These are phyloP conservation scores for Notodonta ziczac DNA, from an alignment of 2,888 invertebrate genomes.

Conservation along the genomic window DNA sequence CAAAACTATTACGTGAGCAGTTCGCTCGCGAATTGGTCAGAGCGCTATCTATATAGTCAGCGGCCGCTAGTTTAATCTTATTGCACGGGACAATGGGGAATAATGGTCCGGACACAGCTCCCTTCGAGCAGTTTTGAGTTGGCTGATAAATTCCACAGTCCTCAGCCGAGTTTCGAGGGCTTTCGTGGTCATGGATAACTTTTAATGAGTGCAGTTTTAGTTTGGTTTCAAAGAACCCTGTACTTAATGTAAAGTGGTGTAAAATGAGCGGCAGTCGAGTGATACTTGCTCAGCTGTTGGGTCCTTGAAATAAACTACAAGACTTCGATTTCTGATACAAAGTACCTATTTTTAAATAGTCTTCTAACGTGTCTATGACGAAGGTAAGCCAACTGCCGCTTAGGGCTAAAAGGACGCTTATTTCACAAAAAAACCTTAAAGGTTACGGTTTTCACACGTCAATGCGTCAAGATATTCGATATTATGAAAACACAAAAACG, in stretches of 20 bases:
- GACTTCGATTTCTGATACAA: slow-evolving; percentile 4
- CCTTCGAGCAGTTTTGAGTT: slow-evolving; percentile 71
- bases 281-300: slow-evolving; percentile 35
- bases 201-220: slow-evolving; percentile 73
- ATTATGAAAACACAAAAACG: slow-evolving; percentile 6
- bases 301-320: slow-evolving; percentile 25
- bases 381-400: neutral
- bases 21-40: slow-evolving; percentile 70
- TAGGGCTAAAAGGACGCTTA: neutral
- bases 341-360: neutral
- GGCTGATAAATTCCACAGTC: slow-evolving; percentile 68
- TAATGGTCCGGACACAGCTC: slow-evolving; percentile 68
- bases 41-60: slow-evolving; percentile 60
- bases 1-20: slow-evolving; percentile 79
- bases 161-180: slow-evolving; percentile 64
- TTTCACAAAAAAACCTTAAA: neutral
- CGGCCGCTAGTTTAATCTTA: slow-evolving; percentile 74
- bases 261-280: slow-evolving; percentile 51
- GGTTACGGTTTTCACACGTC: slow-evolving; percentile 4
- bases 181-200: slow-evolving; percentile 68
- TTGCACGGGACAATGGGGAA: slow-evolving; percentile 75
- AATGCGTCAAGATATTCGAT: slow-evolving; percentile 2
- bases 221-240: slow-evolving; percentile 64
- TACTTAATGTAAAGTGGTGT: slow-evolving; percentile 48
- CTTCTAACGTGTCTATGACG: neutral